phyloP scores from a whole-genome alignment of 2,888 invertebrate genomes.

The Bellardia pandia region DNA sequence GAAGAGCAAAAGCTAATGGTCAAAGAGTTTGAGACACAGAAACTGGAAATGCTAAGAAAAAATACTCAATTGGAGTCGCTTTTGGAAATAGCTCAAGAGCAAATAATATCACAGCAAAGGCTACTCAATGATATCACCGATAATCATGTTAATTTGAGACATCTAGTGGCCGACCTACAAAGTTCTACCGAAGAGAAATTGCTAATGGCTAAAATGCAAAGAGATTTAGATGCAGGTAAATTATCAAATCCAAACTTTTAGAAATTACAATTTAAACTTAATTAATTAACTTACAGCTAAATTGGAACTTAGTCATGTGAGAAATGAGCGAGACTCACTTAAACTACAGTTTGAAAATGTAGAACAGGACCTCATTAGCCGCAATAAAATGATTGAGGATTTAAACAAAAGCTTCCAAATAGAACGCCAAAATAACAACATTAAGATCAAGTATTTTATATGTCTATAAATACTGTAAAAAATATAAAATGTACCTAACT shows the following conservation, averaged over 20 bases:
- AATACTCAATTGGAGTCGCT: slow-evolving; percentile 80
- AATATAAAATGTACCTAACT: not conserved
- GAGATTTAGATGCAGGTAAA: slow-evolving; percentile 80
- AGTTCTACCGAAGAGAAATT: slow-evolving; percentile 82
- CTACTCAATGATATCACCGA: slow-evolving; percentile 82
- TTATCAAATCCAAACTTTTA: slow-evolving; percentile 13
- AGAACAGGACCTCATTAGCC: slow-evolving; percentile 74
- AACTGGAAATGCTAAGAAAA: slow-evolving; percentile 77
- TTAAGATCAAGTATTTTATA: slow-evolving; percentile 78
- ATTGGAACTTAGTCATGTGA: slow-evolving; percentile 77
- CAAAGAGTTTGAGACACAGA: slow-evolving; percentile 73
- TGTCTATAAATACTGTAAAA: not conserved
- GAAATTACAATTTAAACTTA: not conserved
- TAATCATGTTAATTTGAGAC: slow-evolving; percentile 82
- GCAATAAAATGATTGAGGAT: slow-evolving; percentile 75
- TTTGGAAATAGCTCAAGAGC: slow-evolving; percentile 80
- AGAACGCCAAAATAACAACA: slow-evolving; percentile 77
- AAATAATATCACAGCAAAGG: slow-evolving; percentile 82
- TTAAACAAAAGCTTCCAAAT: slow-evolving; percentile 77
- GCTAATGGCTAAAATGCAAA: slow-evolving; percentile 81
- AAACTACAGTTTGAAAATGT: slow-evolving; percentile 75
- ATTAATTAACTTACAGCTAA: slow-evolving; percentile 77
- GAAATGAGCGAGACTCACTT: slow-evolving; percentile 77
- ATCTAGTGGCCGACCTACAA: slow-evolving; percentile 83
- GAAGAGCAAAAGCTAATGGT: slow-evolving; percentile 76